Base-by-base conservation (phyloP, 2,888 invertebrate genomes). In the Dromius quadrimaculatus region DNA sequence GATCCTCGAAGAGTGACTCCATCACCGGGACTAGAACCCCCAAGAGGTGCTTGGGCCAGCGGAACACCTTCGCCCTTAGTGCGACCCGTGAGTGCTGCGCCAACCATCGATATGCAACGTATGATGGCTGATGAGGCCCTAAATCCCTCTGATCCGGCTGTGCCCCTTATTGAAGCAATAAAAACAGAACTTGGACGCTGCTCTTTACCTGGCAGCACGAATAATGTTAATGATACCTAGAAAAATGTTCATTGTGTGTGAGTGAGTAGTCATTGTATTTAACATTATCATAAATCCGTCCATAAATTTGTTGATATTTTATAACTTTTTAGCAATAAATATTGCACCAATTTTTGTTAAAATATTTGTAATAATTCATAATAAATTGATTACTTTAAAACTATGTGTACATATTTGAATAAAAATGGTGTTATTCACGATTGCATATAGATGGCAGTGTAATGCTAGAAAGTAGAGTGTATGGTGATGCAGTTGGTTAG, bases 91-190 rank as follows among this genome's bases (percentile, higher is more conserved):
- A 90, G 90, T 77, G 90, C 90, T 0, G 90, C 89, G 0, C 86
- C 87, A 66, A 83, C 80, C 74, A 78, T 85, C 11, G 84, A 85
- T 74, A 82, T 84, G 0, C 83, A 82, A 15, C 83, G 89, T 15
- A 84, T 90, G 38, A 78, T 87, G 17, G 83, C 87, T 0, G 87
- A 88, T 73, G 86, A 87, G 2, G 84, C 84, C n/a, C 84, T 90
- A 72, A 80, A 84, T 1, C 83, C 86, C 0, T 86, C 87, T 59
- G 90, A 93, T 80, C 92, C 94, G 0, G 93, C 94, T 0, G 87
- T 93, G 9, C 93, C 94, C 0, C 85, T 94, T 20, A 94, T 95
- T 76, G 89, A 91, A 45, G 93, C 94, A 73, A 94, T 95, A 78
- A 93, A 92, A 81, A 89, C 88, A 72, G 94, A 95, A 76, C 77